Conservation (phyloP, 2,113 vertebrate genomes). For the Galbula dea region DNA sequence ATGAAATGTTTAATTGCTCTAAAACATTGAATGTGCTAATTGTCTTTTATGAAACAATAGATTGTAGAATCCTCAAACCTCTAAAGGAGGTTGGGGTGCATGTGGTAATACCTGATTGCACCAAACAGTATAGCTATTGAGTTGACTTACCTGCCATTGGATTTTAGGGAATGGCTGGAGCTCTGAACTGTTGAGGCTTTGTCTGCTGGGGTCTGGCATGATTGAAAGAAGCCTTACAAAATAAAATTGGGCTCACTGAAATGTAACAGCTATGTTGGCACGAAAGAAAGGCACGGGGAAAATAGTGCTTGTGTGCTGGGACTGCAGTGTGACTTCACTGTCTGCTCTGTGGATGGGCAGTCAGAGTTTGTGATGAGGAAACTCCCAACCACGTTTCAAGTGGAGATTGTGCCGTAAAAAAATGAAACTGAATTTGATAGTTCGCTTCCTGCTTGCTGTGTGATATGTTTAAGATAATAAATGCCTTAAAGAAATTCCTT, state of each 20-base stretch:
- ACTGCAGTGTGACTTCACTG: not conserved
- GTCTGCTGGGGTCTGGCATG: slow-evolving; percentile 52
- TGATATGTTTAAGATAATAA: not conserved
- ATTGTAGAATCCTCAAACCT: not conserved
- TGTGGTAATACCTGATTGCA: not conserved
- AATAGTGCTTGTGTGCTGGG: not conserved
- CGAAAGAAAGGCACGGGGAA: not conserved
- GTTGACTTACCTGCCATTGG: slow-evolving; percentile 34
- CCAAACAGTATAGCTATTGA: slow-evolving; percentile 34
- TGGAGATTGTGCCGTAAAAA: not conserved
- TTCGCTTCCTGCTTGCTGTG: not conserved
- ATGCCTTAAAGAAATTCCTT: not conserved
- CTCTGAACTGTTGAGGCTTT: slow-evolving; percentile 59
- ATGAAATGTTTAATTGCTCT: not conserved
- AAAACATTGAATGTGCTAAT: not conserved
- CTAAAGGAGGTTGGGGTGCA: not conserved
- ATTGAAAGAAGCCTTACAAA: slow-evolving; percentile 55
- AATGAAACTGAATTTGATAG: not conserved
- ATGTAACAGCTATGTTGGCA: slow-evolving; percentile 44
- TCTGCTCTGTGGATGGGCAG: not conserved
- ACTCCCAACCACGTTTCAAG: not conserved
- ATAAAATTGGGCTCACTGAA: slow-evolving; percentile 26
- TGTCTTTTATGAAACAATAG: slow-evolving; percentile 13
- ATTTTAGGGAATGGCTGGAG: slow-evolving; percentile 15
- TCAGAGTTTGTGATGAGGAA: not conserved